These are phyloP conservation scores for Hippocampus kuda DNA, from an alignment of 2,797 vertebrate species.

Conservation along the genomic window DNA sequence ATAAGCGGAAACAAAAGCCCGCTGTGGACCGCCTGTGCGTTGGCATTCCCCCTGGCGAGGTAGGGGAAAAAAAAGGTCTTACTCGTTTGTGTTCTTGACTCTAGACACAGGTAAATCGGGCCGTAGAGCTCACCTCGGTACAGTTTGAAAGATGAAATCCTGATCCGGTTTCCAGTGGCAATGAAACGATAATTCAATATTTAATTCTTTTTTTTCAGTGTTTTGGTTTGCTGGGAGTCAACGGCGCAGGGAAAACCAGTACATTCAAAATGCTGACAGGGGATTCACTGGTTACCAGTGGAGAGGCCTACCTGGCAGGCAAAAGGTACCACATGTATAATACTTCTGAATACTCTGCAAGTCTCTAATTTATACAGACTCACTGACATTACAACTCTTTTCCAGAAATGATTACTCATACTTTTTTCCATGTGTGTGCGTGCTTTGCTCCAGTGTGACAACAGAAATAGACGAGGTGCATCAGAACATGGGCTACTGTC, in stretches of 20 bases:
- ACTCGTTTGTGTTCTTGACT: background rate
- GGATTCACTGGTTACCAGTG: constrained; percentile 73
- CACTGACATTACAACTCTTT: background rate
- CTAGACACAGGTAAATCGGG: background rate
- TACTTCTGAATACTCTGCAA: background rate
- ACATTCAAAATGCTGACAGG: constrained; percentile 98
- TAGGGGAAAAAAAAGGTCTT: constrained; percentile 38
- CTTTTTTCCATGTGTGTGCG: background rate
- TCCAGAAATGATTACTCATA: background rate
- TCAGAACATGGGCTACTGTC: constrained; percentile 98
- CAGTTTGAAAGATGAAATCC: background rate
- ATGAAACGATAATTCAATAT: background rate
- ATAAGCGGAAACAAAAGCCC: constrained; percentile 90
- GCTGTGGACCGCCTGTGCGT: constrained; percentile 93
- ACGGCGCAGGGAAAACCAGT: constrained; percentile 93
- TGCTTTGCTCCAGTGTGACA: constrained; percentile 67
- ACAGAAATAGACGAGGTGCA: constrained; percentile 87
- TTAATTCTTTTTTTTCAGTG: constrained; percentile 65
- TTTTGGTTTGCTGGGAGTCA: constrained; percentile 93
- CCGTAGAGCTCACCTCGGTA: background rate
- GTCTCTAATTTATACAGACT: background rate
- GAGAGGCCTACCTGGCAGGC: constrained; percentile 87
- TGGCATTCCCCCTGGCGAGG: constrained; percentile 94
- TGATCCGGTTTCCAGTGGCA: background rate
- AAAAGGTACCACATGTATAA: constrained; percentile 72